Evolutionary conservation across 2,113 vertebrate species (phyloP), one percentile per base, ranked within the genome.

Genomic region (Thunnus thynnus): DNA sequence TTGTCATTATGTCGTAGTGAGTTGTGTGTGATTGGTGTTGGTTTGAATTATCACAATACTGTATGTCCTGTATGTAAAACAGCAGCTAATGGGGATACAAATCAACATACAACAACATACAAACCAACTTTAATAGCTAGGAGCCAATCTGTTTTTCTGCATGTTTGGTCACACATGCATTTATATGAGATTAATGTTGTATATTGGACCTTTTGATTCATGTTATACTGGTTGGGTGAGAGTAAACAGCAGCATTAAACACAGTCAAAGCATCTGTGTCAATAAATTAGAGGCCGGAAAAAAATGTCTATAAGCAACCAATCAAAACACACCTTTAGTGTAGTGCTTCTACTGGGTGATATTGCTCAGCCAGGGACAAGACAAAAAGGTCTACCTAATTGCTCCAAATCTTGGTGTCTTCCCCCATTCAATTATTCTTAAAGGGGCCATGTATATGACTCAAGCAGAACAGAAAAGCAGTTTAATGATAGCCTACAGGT

Each of bases 401-500:
- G 87, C 85, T 86, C 55, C 62, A 46, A 51, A 78, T 74, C 55
- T 76, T 56, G 12, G 47, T 69, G 82, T 86, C 68, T 61, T 80
- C 47, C 55, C 60, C 11, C 70, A 47, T 76, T 70, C 55, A 62
- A 27, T 74, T 71, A 47, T 80, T 89, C 76, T 86, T 90, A 51
- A 78, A 78, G 86, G 88, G 62, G 22, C 10, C 65, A 52, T 67
- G 60, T 32, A 51, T 88, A 76, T 67, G 82, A 83, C 84, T 75
- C 25, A 14, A 57, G 41, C 46, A 64, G 76, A 72, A 65, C 41
- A 80, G 78, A 72, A 66, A 84, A 86, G 60, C 41, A 47, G 62
- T 91, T 83, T 92, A 92, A 89, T 77, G 86, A 90, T 78, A 25
- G 46, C 17, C 27, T 51, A 62, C 48, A 36, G 52, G 30, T 86